phyloP scores from a whole-genome alignment of 2,113 vertebrate species.

The Peucedramus taeniatus region DNA sequence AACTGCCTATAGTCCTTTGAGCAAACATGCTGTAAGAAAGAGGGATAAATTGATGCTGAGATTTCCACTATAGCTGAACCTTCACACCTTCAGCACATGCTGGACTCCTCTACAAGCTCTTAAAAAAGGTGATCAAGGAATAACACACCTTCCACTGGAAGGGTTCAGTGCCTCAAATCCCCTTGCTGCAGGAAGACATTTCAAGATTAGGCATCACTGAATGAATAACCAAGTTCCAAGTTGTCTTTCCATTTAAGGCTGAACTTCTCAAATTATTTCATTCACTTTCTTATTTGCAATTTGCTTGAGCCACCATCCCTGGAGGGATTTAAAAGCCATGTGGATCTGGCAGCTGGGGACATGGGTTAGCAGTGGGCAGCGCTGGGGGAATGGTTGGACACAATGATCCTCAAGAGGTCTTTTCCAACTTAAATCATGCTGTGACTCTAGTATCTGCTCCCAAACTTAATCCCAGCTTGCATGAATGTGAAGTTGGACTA shows the following conservation, averaged over 20 bases:
- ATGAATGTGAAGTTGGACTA: background rate
- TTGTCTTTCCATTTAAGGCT: background rate
- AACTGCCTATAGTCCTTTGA: accelerated
- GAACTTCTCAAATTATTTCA: background rate
- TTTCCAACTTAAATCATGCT: background rate
- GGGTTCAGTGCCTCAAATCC: background rate
- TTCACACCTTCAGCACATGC: background rate
- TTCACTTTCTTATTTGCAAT: background rate
- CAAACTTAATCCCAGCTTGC: background rate
- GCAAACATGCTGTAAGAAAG: background rate
- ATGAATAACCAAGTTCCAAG: background rate
- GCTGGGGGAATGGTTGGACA: background rate
- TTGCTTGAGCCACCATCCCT: background rate
- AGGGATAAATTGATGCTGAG: background rate
- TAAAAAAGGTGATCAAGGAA: background rate
- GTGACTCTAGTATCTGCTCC: background rate
- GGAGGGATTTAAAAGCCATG: background rate
- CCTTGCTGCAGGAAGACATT: background rate
- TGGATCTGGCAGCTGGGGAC: background rate
- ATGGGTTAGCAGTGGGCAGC: background rate
- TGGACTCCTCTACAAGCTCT: background rate
- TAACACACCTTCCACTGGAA: background rate
- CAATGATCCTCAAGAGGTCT: background rate
- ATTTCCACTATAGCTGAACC: background rate
- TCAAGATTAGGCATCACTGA: background rate